Evolutionary conservation across 1,140 invertebrate species (phyloP).

Genomic region (Lasaia peninsularis): DNA sequence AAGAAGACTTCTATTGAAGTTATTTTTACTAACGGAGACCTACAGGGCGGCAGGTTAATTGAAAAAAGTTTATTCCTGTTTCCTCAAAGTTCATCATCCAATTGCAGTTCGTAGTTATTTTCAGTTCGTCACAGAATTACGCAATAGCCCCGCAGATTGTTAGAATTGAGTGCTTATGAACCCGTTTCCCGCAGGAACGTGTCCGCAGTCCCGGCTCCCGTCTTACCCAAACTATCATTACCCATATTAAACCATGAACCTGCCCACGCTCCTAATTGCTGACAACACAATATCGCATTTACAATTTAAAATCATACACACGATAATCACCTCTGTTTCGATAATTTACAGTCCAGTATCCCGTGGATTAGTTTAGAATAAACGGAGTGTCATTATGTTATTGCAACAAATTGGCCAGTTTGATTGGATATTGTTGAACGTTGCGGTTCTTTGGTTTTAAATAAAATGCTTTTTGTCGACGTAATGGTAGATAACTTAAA

Average conservation of each 20-base stretch:
- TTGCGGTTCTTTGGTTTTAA: conserved; percentile 9
- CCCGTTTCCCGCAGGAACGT: no score
- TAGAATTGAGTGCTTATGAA: no score
- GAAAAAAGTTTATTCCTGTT: no score
- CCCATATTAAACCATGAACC: conserved; percentile 33
- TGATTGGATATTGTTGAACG: conserved; percentile 6
- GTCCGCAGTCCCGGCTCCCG: conserved; percentile 39
- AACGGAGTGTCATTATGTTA: conserved; percentile 6
- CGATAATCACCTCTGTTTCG: neutral
- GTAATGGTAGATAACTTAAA: neutral
- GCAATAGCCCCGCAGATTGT: no score
- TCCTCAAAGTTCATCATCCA: no score
- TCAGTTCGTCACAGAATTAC: no score
- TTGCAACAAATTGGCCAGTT: conserved; percentile 6
- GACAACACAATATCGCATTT: conserved; percentile 14
- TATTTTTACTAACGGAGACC: no score
- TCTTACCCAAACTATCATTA: conserved; percentile 48
- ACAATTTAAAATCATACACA: neutral
- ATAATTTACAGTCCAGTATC: neutral
- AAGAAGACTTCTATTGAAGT: no score
- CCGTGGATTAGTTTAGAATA: neutral
- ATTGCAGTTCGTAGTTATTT: no score
- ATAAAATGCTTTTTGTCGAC: neutral
- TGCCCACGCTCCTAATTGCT: conserved; percentile 19
- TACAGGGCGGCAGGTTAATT: no score